Evolutionary conservation across 2,113 vertebrate species (phyloP), one percentile per base, ranked within the genome.

Genomic region (Heterocephalus glaber): DNA sequence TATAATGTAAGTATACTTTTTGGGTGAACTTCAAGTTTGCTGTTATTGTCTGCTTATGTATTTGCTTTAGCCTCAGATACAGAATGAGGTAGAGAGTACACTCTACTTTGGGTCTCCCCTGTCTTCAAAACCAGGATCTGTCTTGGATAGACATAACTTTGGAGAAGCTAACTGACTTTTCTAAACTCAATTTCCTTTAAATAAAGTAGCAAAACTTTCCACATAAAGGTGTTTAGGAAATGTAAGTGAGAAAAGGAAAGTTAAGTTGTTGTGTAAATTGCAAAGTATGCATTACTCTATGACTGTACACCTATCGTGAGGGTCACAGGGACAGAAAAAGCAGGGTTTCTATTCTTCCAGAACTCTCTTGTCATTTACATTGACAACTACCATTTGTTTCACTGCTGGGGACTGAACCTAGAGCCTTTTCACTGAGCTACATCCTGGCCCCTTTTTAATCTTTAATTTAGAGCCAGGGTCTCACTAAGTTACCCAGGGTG

Each of bases 231-330:
- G 4, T 76, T 33, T n/a, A 74, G 22, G 88, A 5, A 49, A 16
- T 44, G 60, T 9, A 84, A 60, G 44, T 60, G 74, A 96, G 35
- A 61, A 47, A 76, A 81, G 19, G 35, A 66, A 92, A 66, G n/a
- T 38, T 58, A 76, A 41, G 1, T 3, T 79, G 3, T 80, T 83
- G 49, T 92, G 1, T 56, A 91, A 92, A 83, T 61, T 90, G 7
- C 61, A 94, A 91, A 96, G 72, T 82, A 90, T 30, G 35, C 49
- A 90, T 24, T 35, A 77, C 5, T 87, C 63, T 33, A 84, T 30
- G 61, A 56, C 66, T 70, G 49, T 65, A 60, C 1, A 33, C 35
- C 56, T 84, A 66, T 49, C 3, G 19, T 28, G 8, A 80, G 5
- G 11, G 56, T 52, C 1, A 44, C 0, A 68, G 17, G 22, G 28